Evolutionary conservation across 2,113 vertebrate genomes (phyloP).

Genomic region (Chaetorhynchus papuensis): DNA sequence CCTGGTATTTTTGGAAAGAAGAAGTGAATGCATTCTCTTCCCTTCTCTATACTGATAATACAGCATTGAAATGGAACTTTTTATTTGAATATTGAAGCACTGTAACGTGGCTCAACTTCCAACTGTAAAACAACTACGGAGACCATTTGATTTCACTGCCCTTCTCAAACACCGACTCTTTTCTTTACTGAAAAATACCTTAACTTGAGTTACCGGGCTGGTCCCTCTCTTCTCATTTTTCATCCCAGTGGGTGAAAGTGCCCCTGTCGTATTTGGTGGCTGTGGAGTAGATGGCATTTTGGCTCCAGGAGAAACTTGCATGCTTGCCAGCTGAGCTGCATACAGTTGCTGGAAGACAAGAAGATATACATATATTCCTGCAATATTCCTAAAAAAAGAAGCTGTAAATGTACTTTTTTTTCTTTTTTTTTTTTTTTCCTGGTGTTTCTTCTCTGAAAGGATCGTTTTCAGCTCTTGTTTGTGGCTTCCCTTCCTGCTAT

Average conservation of each 20-base stretch:
- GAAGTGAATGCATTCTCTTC: conserved; percentile 60
- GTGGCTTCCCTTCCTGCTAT: background rate
- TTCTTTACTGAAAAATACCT: conserved; percentile 68
- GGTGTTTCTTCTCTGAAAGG: background rate
- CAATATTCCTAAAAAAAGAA: conserved; percentile 2
- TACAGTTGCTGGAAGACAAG: conserved; percentile 93
- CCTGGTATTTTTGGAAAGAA: conserved; percentile 66
- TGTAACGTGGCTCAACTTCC: background rate
- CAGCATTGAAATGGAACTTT: conserved; percentile 6
- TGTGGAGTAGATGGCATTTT: conserved; percentile 96
- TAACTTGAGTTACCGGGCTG: conserved; percentile 94
- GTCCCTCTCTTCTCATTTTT: conserved; percentile 98
- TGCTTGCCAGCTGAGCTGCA: conserved; percentile 97
- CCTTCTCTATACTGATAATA: conserved; percentile 28
- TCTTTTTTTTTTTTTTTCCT: background rate
- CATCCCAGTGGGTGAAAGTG: conserved; percentile 92
- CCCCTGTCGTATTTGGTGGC: conserved; percentile 85
- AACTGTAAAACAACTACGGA: background rate
- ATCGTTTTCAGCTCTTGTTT: background rate
- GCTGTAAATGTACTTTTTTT: background rate
- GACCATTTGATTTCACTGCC: background rate
- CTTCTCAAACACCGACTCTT: background rate
- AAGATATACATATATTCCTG: conserved; percentile 57
- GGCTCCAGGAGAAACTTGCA: conserved; percentile 98
- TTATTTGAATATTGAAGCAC: background rate